These are phyloP conservation scores for Listronotus oregonensis DNA, from an alignment of 1,140 invertebrate genomes.

Conservation along the genomic window DNA sequence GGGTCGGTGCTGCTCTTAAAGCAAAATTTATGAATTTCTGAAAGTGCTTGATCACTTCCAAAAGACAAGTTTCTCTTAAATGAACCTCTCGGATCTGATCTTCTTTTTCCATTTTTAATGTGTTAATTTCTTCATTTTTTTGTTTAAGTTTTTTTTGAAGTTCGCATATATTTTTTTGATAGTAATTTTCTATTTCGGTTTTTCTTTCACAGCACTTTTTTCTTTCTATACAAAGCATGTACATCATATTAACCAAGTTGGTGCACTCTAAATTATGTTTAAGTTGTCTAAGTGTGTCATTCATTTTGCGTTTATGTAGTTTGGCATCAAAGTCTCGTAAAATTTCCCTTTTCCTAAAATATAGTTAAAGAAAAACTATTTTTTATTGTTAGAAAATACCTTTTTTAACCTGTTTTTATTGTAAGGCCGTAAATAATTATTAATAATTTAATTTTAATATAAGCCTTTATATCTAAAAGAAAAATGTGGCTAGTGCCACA, in stretches of 20 bases:
- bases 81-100: constrained; percentile 39
- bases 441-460: too few species aligned
- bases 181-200: constrained; percentile 44
- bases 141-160: constrained; percentile 32
- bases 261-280: constrained; percentile 54
- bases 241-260: constrained; percentile 55
- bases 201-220: constrained; percentile 52
- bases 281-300: constrained; percentile 44
- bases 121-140: constrained; percentile 40
- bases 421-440: too few species aligned
- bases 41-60: constrained; percentile 55
- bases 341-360: constrained; percentile 28
- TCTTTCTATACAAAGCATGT: constrained; percentile 55
- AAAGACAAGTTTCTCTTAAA: constrained; percentile 47
- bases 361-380: too few species aligned
- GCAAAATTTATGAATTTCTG: constrained; percentile 60
- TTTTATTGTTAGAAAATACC: too few species aligned
- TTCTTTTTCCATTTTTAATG: constrained; percentile 45
- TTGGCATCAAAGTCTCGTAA: constrained; percentile 35
- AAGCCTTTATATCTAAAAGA: too few species aligned
- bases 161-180: constrained; percentile 43
- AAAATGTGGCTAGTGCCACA: too few species aligned
- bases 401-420: too few species aligned
- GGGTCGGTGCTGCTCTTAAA: constrained; percentile 54
- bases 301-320: constrained; percentile 39